These are phyloP conservation scores for Pardalotus punctatus DNA, from an alignment of 2,113 vertebrate genomes.

Conservation along the genomic window DNA sequence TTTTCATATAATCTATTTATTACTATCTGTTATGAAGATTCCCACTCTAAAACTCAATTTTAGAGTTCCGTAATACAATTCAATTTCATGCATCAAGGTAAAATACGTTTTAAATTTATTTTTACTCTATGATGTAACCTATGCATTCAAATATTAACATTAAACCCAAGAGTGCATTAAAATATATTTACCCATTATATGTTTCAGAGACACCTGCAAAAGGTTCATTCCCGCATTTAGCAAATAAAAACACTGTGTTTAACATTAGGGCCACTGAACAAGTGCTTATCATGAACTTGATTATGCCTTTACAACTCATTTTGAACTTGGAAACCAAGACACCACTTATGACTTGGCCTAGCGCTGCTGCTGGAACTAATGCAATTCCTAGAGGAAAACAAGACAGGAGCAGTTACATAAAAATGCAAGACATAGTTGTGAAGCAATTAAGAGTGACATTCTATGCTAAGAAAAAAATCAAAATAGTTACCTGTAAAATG, in stretches of 20 bases:
- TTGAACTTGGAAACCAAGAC: conserved; percentile 75
- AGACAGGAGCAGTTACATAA: conserved; percentile 40
- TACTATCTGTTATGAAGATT: not conserved
- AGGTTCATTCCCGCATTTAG: conserved; percentile 75
- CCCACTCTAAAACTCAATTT: not conserved
- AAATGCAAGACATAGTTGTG: not conserved
- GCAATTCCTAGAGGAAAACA: conserved; percentile 73
- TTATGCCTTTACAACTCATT: conserved; percentile 73
- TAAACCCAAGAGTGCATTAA: conserved; percentile 27
- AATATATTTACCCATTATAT: conserved; percentile 78
- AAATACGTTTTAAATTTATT: not conserved
- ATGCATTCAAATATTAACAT: not conserved
- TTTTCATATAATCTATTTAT: not conserved
- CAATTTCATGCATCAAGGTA: not conserved
- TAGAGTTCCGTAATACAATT: not conserved
- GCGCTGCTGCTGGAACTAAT: conserved; percentile 79
- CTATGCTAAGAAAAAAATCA: not conserved
- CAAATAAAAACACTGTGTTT: conserved; percentile 70
- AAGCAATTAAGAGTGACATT: not conserved
- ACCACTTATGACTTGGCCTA: conserved; percentile 83
- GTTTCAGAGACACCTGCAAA: conserved; percentile 79
- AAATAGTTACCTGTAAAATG: not conserved
- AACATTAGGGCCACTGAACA: conserved; percentile 62
- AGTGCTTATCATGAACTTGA: conserved; percentile 70
- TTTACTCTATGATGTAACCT: not conserved